Base-by-base conservation (phyloP, 2,888 invertebrate species). In the Nomada fabriciana region DNA sequence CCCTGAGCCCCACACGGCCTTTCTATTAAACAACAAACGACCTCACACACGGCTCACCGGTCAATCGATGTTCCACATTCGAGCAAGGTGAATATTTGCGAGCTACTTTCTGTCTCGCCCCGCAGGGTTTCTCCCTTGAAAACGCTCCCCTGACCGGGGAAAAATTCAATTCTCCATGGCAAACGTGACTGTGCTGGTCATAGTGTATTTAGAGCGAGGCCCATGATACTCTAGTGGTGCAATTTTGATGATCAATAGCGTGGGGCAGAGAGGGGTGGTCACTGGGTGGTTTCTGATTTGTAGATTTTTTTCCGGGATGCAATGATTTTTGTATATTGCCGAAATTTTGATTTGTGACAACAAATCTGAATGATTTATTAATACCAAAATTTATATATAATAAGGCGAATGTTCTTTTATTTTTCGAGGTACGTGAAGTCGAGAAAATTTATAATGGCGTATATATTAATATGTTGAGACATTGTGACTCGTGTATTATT, bases 21-120 rank as follows among this genome's bases (percentile, higher is more conserved):
- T 86, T 74, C 79, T 73, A 81, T 85, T 85, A 85, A 83, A 84
- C 79, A 80, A 80, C 80, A 78, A 85, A 87, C 83, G 79, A 69
- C 73, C 83, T 81, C 83, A 68, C 68, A 75, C 76, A 83, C 63
- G 79, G 79, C 75, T 85, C 82, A 65, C 73, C 80, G 69, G 79
- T 76, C 84, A 87, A 87, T 87, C 87, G 86, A 88, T 87, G 86
- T 74, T 84, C 77, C 84, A 80, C 78, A 86, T 84, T 81, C 80
- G 80, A 75, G 68, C 85, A 76, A 85, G 76, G 72, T 80, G 79
- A 75, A 67, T 74, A 74, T 70, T 75, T 75, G 65, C 63, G 50
- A 57, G 68, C 61, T 50, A 61, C 74, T 13, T 29, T 61, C 43
- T 23, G 55, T 42, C 53, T 70, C 72, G 18, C 68, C 67, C 43